These are phyloP conservation scores for Sturmia bella DNA, from an alignment of 2,888 invertebrate genomes.

Conservation along the genomic window DNA sequence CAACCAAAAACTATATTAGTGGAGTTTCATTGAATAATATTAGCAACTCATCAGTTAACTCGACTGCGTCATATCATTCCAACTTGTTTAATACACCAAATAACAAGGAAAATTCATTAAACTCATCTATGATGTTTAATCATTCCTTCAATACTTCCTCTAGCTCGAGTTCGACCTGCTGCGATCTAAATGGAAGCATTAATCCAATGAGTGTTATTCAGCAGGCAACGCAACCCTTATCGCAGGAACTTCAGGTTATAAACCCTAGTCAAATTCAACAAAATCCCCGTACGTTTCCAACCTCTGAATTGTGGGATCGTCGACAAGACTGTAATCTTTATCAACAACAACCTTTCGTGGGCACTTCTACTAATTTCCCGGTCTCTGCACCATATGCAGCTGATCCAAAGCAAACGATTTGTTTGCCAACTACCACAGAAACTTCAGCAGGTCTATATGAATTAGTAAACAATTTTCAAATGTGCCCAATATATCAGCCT, in stretches of 20 bases:
- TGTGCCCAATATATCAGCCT: constrained; percentile 77
- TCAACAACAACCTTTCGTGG: constrained; percentile 66
- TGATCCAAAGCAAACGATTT: constrained; percentile 25
- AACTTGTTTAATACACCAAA: constrained; percentile 74
- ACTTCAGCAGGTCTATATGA: constrained; percentile 73
- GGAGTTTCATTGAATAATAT: constrained; percentile 59
- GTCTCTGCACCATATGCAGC: constrained; percentile 50
- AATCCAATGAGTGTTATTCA: constrained; percentile 42
- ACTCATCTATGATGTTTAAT: constrained; percentile 73
- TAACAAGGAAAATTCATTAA: constrained; percentile 79
- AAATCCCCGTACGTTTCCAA: constrained; percentile 56
- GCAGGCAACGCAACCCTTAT: neutral
- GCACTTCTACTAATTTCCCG: constrained; percentile 43
- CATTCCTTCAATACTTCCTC: constrained; percentile 61
- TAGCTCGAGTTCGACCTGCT: constrained; percentile 57
- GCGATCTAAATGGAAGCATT: constrained; percentile 61
- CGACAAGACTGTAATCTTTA: constrained; percentile 73
- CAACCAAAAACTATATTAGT: constrained; percentile 50
- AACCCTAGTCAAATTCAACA: constrained; percentile 51
- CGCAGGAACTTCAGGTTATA: constrained; percentile 52
- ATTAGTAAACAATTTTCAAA: constrained; percentile 73
- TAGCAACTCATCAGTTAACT: constrained; percentile 73
- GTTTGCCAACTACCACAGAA: constrained; percentile 47
- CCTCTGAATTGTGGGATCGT: constrained; percentile 77
- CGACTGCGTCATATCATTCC: constrained; percentile 71